These are phyloP conservation scores for Hozukius guyotensis DNA, from an alignment of 2,797 vertebrate genomes.

Conservation along the genomic window DNA sequence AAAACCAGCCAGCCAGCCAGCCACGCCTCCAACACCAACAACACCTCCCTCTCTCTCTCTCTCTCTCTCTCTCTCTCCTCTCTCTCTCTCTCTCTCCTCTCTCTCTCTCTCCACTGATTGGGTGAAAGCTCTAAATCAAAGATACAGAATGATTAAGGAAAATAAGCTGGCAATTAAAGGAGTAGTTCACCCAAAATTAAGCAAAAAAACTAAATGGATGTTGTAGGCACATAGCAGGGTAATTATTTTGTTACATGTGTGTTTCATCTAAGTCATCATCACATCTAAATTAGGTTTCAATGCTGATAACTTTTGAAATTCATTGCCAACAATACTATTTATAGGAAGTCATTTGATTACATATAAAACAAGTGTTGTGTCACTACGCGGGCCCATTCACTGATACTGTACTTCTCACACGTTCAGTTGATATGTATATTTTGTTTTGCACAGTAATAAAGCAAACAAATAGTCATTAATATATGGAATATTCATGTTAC, in stretches of 20 bases:
- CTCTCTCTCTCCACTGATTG: conserved; percentile 45
- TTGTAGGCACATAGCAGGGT: conserved; percentile 65
- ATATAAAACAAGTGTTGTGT: conserved; percentile 36
- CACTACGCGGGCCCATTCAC: conserved; percentile 58
- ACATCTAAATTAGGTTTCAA: conserved; percentile 13
- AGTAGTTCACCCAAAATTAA: not conserved
- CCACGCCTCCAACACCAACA: conserved; percentile 15
- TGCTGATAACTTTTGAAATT: conserved; percentile 3
- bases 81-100: not conserved
- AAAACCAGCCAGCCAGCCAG: conserved; percentile 31
- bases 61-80: not conserved
- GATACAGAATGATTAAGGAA: conserved; percentile 13
- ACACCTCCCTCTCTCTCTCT: conserved; percentile 2
- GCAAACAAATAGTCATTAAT: conserved; percentile 80
- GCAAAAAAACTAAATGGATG: not conserved
- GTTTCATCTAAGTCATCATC: conserved; percentile 41
- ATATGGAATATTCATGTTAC: conserved; percentile 80
- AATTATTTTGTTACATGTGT: conserved; percentile 21
- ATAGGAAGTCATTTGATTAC: conserved; percentile 52
- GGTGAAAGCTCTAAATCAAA: conserved; percentile 35
- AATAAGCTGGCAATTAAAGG: not conserved
- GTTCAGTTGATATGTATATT: conserved; percentile 80
- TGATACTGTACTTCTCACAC: conserved; percentile 76
- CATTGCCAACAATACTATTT: conserved; percentile 42
- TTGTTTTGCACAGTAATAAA: conserved; percentile 81